Conservation (phyloP, 2,113 vertebrate genomes). For the Myanophis thanlyinensis region DNA sequence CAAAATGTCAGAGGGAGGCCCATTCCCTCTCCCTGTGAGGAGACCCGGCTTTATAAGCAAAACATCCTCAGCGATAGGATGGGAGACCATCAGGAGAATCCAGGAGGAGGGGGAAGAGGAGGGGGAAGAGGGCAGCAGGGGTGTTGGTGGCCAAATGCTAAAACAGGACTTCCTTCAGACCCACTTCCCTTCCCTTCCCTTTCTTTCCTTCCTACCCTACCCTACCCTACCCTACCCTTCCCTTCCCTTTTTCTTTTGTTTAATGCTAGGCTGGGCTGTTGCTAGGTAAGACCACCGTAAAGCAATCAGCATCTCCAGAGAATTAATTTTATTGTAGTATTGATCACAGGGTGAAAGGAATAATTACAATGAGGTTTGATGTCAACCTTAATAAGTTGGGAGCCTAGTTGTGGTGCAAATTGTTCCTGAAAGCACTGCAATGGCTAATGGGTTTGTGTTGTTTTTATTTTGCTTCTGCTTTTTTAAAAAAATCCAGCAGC, state of each 20-base stretch:
- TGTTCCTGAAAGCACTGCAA: background rate
- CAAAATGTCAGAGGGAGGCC: too few relatives aligned
- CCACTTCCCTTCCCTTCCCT: background rate
- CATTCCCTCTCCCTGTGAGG: too few relatives aligned
- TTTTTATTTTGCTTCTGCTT: background rate
- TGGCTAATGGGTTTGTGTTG: background rate
- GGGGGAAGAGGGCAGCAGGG: too few relatives aligned
- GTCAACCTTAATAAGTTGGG: constrained; percentile 9
- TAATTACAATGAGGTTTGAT: constrained; percentile 13
- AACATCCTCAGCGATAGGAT: too few relatives aligned
- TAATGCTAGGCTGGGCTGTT: background rate
- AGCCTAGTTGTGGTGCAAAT: background rate
- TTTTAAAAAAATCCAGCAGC: background rate
- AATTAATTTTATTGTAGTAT: constrained; percentile 18
- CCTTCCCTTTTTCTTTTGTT: background rate
- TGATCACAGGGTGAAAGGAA: constrained; percentile 11
- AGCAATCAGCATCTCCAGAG: background rate
- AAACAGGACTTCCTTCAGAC: too few relatives aligned
- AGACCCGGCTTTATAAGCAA: too few relatives aligned
- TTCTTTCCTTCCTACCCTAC: background rate
- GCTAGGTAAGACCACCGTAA: background rate
- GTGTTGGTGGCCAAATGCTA: too few relatives aligned
- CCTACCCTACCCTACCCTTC: background rate
- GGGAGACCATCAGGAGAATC: too few relatives aligned
- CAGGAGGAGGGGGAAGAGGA: too few relatives aligned